phyloP scores from a whole-genome alignment of 1,140 invertebrate species.

The Littorina saxatilis region DNA sequence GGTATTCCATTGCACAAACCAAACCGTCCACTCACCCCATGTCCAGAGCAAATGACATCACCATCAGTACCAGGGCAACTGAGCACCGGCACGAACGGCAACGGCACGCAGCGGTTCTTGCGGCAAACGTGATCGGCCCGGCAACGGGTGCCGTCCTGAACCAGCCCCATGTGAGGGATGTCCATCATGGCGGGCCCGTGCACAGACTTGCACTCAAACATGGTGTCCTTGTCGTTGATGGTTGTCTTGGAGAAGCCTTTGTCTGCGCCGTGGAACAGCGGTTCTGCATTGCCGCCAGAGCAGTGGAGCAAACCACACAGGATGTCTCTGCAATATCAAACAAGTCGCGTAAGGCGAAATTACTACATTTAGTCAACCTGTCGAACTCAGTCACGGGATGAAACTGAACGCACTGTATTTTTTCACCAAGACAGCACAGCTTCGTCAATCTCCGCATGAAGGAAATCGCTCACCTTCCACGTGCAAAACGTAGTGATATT shows the following conservation, averaged over 20 bases:
- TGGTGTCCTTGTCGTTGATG: slow-evolving; percentile 88
- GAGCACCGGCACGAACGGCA: slow-evolving; percentile 51
- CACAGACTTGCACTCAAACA: slow-evolving; percentile 66
- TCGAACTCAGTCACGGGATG: too few species aligned
- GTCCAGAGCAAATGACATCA: slow-evolving; percentile 88
- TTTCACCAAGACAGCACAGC: too few species aligned
- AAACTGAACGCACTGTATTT: too few species aligned
- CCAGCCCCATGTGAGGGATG: slow-evolving; percentile 69
- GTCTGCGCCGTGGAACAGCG: slow-evolving; percentile 83
- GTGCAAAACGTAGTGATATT: too few species aligned
- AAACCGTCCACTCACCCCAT: slow-evolving; percentile 89
- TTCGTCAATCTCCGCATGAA: too few species aligned
- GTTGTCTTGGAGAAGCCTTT: slow-evolving; percentile 89
- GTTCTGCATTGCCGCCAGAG: slow-evolving; percentile 86
- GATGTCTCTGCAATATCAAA: slow-evolving; percentile 85
- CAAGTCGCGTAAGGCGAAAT: too few species aligned
- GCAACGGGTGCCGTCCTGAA: slow-evolving; percentile 72
- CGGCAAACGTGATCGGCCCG: slow-evolving; percentile 63
- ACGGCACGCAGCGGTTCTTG: slow-evolving; percentile 60
- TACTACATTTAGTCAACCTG: too few species aligned
- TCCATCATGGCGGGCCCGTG: slow-evolving; percentile 68
- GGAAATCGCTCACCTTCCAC: too few species aligned
- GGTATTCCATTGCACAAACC: too few species aligned
- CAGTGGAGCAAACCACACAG: slow-evolving; percentile 93
- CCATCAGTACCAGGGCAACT: slow-evolving; percentile 54